Evolutionary conservation across 2,888 invertebrate species (phyloP), one percentile per base, ranked within the genome.

Genomic region (Eupithecia tripunctaria): DNA sequence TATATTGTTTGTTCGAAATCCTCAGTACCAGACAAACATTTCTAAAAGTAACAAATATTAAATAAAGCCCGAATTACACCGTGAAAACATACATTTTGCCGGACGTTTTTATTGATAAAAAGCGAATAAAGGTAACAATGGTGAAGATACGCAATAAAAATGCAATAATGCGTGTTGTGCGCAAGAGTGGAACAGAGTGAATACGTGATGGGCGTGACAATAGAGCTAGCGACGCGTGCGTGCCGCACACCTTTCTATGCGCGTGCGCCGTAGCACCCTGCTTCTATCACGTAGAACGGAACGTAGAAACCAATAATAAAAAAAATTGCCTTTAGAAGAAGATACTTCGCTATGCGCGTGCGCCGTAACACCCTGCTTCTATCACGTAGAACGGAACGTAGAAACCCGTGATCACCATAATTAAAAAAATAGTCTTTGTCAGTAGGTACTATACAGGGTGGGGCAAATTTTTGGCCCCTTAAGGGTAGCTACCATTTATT

Each of bases 121-220:
- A 91, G 86, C 87, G 84, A 87, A 90, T 89, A 92, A 89, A 89
- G 88, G 84, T 88, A 91, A 93, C 91, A 93, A 93, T 88, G 88
- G 89, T 91, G 91, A 93, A 92, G 94, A 93, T 91, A 92, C 88
- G 92, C 89, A 92, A 94, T 93, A 91, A 93, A 93, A 92, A 91
- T 87, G 91, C 88, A 92, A 92, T 94, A 92, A 91, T 86, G 90
- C 82, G 85, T 85, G 85, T 85, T 86, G 86, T 84, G 86, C 85
- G 85, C 88, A 84, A 84, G 83, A 83, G 84, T 85, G 86, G 86
- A 80, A 82, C 70, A 70, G 43, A 64, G 80, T 82, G 87, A 87
- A 89, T 86, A 86, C 92, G 92, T 91, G 91, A 90, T 90, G 89
- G 81, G 89, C 84, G 87, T 86, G 86, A 91, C 91, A 93, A 93